Base-by-base conservation (phyloP, 2,888 invertebrate species). In the Trissolcus japonicus region DNA sequence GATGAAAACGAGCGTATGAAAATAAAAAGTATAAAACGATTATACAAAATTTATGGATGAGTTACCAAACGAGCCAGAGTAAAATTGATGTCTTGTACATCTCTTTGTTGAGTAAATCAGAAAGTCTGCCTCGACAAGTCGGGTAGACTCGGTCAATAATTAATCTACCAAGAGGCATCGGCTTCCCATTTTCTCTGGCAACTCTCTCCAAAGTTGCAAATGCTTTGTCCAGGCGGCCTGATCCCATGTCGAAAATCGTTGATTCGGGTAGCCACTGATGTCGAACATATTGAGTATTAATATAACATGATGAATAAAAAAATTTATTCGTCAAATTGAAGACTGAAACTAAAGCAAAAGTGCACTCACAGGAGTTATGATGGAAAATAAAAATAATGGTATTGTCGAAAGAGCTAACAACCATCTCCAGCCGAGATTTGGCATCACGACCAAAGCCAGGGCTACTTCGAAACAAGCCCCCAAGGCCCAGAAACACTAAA, bases 391-490 rank as follows among this genome's bases (percentile, higher is more conserved):
- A 62, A 97, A 91, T 59, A 98, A 91, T 0, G 98, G 98, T 80
- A 96, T 91, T 0, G 97, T 95, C 0, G 97, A 97, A n/a, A 98
- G 90, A n/a, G 94, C 95, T 16, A 98, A 91, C 40, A 98, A 91
- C 94, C 96, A 97, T 84, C 96, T 93, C 93, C 98, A 97, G 51
- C 98, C 98, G 80, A 96, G 91, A 0, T 94, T 94, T 1, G 97
- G 97, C 95, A 98, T 98, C 67, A 98, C 94, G 41, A 95, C 92
- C 81, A 98, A 91, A 13, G 98, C 98, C 78, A 98, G 90, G 17
- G 96, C 93, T 57, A 97, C 97, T 90, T 98, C 98, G 86, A 98
- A 93, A 88, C 97, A 97, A 9, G 98, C 96, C 41, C 98, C 98
- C 51, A 98, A 91, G 0, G 98, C 97, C 98, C 98, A 98, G 90